These are phyloP conservation scores for Jacana jacana DNA, from an alignment of 2,113 vertebrate species.

Conservation along the genomic window DNA sequence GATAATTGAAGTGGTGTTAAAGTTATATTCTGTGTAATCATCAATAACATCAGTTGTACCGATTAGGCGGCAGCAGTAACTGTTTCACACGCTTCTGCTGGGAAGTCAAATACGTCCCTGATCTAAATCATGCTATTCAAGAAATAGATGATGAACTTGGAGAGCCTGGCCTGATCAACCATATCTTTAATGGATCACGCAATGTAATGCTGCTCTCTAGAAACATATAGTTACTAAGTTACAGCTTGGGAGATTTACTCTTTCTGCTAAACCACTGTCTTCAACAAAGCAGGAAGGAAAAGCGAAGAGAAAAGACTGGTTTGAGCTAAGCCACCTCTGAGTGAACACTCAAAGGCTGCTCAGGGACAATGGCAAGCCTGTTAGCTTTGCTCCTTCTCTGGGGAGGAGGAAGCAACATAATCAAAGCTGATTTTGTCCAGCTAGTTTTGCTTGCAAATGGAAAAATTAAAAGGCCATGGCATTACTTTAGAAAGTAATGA, in stretches of 20 bases:
- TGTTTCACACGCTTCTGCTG: background rate
- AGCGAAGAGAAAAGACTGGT: background rate
- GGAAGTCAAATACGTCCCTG: background rate
- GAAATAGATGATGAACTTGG: background rate
- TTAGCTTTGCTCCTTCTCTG: background rate
- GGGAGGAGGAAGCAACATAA: background rate
- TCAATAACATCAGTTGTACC: background rate
- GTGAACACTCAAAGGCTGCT: background rate
- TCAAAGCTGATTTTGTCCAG: conserved; percentile 37
- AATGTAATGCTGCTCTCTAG: background rate
- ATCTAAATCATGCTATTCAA: background rate
- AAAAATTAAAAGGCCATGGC: background rate
- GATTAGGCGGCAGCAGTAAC: background rate
- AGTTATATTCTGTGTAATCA: background rate
- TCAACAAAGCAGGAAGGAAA: background rate
- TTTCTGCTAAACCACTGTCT: background rate
- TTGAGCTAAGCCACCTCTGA: background rate
- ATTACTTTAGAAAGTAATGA: background rate
- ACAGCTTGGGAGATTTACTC: background rate
- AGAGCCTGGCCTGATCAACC: background rate
- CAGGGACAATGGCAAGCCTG: background rate
- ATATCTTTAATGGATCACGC: background rate
- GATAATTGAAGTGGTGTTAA: background rate
- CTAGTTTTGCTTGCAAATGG: background rate
- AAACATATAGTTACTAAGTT: background rate